Conservation (phyloP, 2,888 invertebrate species). For the Yponomeuta plumbellus region DNA sequence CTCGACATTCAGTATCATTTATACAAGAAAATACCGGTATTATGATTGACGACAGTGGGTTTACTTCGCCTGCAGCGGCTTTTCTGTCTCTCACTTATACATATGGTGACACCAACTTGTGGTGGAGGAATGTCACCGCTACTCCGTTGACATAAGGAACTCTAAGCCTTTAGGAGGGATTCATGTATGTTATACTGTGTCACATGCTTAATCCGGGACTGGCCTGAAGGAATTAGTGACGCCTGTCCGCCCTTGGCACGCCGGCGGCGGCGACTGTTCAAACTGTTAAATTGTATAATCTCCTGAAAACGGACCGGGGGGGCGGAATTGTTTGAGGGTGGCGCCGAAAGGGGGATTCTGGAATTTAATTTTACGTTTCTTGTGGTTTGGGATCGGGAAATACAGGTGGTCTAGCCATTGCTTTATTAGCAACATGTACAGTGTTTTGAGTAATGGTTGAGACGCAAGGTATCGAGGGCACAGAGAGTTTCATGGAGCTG, state of each 20-base stretch:
- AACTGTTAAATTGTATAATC: conserved; percentile 67
- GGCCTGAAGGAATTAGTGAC: conserved; percentile 11
- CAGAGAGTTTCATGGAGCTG: no score
- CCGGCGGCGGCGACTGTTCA: conserved; percentile 37
- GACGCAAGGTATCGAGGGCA: no score
- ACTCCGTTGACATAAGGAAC: not conserved
- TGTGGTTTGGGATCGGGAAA: not conserved
- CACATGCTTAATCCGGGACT: conserved; percentile 9
- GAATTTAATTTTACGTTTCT: conserved; percentile 15
- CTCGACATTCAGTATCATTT: no score
- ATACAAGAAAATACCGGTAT: no score
- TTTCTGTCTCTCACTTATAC: no score
- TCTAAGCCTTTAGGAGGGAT: not conserved
- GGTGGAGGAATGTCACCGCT: not conserved
- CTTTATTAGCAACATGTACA: no score
- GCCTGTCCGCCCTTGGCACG: conserved; percentile 33
- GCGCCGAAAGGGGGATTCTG: conserved; percentile 9
- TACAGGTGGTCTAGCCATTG: not conserved
- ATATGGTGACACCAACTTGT: no score
- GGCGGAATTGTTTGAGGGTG: conserved; percentile 6
- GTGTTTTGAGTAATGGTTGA: no score
- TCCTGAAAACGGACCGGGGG: conserved; percentile 20
- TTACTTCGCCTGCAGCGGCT: no score
- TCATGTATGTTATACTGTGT: not conserved
- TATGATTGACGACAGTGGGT: no score